These are phyloP conservation scores for Drosophila cognata DNA, from an alignment of 2,888 invertebrate genomes.

Conservation along the genomic window DNA sequence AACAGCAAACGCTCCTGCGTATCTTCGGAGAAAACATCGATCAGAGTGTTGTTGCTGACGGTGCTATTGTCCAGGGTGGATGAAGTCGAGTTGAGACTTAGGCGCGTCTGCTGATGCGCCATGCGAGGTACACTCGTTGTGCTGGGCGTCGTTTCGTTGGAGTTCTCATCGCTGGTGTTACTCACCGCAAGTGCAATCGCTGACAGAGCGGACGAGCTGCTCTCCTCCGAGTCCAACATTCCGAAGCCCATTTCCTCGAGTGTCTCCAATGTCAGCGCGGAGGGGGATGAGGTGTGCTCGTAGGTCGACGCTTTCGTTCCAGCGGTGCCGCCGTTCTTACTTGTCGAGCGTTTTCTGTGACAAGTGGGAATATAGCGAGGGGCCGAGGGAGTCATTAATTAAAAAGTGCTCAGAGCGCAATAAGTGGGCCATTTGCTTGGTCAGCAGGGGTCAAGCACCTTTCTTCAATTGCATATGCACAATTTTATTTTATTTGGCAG, in stretches of 20 bases:
- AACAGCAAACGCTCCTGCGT: constrained; percentile 48
- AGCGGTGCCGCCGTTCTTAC: constrained; percentile 51
- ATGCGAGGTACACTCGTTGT: constrained; percentile 74
- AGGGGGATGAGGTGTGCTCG: constrained; percentile 73
- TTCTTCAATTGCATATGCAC: constrained; percentile 48
- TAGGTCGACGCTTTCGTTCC: constrained; percentile 66
- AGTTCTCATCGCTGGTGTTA: constrained; percentile 81
- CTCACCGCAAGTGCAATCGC: constrained; percentile 76
- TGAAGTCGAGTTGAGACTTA: constrained; percentile 57
- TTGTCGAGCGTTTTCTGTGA: constrained; percentile 80
- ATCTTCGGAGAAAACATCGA: constrained; percentile 66
- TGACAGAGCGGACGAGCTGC: constrained; percentile 81
- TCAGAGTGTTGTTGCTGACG: constrained; percentile 61
- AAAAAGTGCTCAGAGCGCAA: constrained; percentile 43
- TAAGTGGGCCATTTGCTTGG: constrained; percentile 36
- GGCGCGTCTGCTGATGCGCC: constrained; percentile 67
- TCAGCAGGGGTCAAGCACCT: constrained; percentile 76
- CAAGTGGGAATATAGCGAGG: neutral
- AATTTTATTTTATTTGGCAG: constrained; percentile 42
- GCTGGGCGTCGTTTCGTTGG: constrained; percentile 82
- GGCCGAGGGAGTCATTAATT: constrained; percentile 12
- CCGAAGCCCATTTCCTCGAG: constrained; percentile 87
- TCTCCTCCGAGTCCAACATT: constrained; percentile 86
- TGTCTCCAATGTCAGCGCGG: constrained; percentile 63
- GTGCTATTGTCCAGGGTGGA: constrained; percentile 69